Evolutionary conservation across 2,797 vertebrate species (phyloP).

Genomic region (Octomys mimax): DNA sequence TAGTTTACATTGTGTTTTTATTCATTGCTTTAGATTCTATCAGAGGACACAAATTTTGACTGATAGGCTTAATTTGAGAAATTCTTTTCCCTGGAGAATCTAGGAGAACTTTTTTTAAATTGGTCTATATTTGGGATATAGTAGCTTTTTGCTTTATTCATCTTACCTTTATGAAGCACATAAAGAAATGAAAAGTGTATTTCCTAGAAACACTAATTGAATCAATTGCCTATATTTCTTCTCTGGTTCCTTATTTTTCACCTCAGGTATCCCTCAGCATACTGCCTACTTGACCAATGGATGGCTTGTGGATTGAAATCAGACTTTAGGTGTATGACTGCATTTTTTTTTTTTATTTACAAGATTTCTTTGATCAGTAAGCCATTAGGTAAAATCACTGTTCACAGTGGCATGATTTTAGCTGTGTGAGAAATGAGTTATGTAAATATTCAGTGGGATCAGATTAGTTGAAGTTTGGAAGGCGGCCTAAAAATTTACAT

Average conservation of each 20-base stretch:
- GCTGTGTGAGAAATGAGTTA: conserved; percentile 69
- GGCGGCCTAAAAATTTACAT: conserved; percentile 71
- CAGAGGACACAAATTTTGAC: neutral
- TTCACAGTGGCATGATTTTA: conserved; percentile 61
- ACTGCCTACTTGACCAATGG: neutral
- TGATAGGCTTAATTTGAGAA: conserved; percentile 38
- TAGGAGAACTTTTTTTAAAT: conserved; percentile 4
- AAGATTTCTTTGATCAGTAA: conserved; percentile 64
- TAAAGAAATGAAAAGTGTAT: conserved; percentile 3
- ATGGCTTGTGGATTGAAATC: neutral
- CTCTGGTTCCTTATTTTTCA: neutral
- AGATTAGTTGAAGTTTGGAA: conserved; percentile 64
- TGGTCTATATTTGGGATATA: neutral
- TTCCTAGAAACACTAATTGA: neutral
- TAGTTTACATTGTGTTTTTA: neutral
- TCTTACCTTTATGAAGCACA: neutral
- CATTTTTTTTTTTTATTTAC: conserved; percentile 13
- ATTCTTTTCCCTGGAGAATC: neutral
- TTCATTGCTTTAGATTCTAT: neutral
- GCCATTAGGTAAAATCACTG: conserved; percentile 65
- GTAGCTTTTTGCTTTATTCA: neutral
- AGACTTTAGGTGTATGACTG: conserved; percentile 3
- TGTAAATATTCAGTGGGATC: conserved; percentile 60
- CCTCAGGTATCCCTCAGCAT: neutral
- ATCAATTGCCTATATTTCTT: neutral